These are phyloP conservation scores for Drosophila biarmipes DNA, from an alignment of 1,140 invertebrate species.

Conservation along the genomic window DNA sequence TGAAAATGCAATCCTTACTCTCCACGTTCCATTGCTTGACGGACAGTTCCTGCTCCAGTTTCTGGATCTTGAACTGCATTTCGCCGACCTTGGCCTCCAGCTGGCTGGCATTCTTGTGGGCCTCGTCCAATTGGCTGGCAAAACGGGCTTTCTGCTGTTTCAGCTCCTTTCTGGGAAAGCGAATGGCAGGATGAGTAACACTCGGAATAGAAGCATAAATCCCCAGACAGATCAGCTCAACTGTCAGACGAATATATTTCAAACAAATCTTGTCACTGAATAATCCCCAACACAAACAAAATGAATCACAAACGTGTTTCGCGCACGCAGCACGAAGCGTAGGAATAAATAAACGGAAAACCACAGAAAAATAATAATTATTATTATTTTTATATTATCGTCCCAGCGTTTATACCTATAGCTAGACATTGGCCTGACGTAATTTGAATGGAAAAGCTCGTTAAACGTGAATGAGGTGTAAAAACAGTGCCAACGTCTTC, in stretches of 20 bases:
- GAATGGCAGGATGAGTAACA: conserved; percentile 20
- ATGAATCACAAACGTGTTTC: conserved; percentile 65
- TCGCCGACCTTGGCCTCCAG: conserved; percentile 85
- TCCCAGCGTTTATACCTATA: conserved; percentile 28
- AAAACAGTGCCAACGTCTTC: conserved; percentile 50
- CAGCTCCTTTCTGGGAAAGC: conserved; percentile 85
- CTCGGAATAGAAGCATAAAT: conserved; percentile 23
- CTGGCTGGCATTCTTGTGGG: conserved; percentile 85
- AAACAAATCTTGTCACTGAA: conserved; percentile 49
- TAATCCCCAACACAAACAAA: conserved; percentile 64
- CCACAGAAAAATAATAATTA: conserved; percentile 24
- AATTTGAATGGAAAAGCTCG: conserved; percentile 61
- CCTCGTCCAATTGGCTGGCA: conserved; percentile 85
- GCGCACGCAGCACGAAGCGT: conserved; percentile 51
- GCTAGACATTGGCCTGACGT: conserved; percentile 53
- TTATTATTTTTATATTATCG: conserved; percentile 29
- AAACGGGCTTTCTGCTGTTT: conserved; percentile 86
- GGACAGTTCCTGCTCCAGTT: conserved; percentile 86
- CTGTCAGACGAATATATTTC: conserved; percentile 36
- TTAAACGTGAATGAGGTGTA: conserved; percentile 69
- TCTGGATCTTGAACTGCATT: conserved; percentile 85
- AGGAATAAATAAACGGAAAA: conserved; percentile 35
- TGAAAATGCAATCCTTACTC: conserved; percentile 82
- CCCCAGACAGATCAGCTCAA: conserved; percentile 40
- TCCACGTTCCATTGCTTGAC: conserved; percentile 86